These are phyloP conservation scores for Hypothenemus hampei DNA, from an alignment of 1,140 invertebrate species.

Conservation along the genomic window DNA sequence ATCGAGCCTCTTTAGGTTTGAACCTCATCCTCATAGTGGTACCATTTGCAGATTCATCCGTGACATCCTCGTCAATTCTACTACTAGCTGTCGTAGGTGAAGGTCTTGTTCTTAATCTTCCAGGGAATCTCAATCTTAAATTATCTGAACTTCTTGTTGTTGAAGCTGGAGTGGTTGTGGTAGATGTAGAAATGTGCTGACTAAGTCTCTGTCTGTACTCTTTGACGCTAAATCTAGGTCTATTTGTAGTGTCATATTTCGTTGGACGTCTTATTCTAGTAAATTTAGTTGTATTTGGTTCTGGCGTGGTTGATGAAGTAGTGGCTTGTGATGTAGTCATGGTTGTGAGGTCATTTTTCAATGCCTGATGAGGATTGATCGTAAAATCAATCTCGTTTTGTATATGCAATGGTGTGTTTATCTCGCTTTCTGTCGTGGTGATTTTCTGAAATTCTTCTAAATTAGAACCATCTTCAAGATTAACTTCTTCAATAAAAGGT, in stretches of 20 bases:
- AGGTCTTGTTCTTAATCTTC: constrained; percentile 34
- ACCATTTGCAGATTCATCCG: constrained; percentile 33
- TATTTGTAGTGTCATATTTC: constrained; percentile 41
- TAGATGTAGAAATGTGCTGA: constrained; percentile 48
- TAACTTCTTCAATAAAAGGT: constrained; percentile 23
- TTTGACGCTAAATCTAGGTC: constrained; percentile 57
- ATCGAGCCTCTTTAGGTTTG: constrained; percentile 40
- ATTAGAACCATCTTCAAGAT: constrained; percentile 1
- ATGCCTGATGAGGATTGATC: neutral
- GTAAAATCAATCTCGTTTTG: constrained; percentile 39
- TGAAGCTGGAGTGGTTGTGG: constrained; percentile 45
- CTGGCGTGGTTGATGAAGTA: constrained; percentile 8
- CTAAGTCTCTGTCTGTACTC: constrained; percentile 51
- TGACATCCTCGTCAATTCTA: constrained; percentile 17
- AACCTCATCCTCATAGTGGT: constrained; percentile 42
- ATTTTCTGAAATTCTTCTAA: neutral
- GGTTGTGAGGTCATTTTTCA: constrained; percentile 20
- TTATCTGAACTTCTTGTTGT: constrained; percentile 36
- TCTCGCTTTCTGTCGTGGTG: constrained; percentile 1
- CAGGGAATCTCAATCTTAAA: constrained; percentile 43
- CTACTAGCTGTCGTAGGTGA: constrained; percentile 24
- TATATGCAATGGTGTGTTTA: constrained; percentile 12
- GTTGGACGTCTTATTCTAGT: constrained; percentile 41
- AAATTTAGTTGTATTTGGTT: constrained; percentile 39
- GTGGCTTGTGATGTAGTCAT: constrained; percentile 18